phyloP scores from a whole-genome alignment of 2,888 invertebrate genomes.

The Barypeithes pellucidus region DNA sequence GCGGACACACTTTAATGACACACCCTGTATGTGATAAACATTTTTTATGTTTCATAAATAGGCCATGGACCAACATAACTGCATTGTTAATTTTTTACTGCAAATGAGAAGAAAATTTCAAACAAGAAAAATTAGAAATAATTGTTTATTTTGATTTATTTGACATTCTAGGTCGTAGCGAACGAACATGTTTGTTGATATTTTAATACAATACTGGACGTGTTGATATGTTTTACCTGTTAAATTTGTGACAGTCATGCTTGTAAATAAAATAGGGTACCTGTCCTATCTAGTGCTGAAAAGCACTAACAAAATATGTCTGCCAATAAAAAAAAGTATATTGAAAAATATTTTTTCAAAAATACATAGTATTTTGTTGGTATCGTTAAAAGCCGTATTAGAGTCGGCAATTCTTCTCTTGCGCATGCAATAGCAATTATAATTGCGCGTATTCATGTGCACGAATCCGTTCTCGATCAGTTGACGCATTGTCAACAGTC shows the following conservation, averaged over 20 bases:
- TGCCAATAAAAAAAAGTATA: no score
- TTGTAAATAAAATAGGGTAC: neutral
- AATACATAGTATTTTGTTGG: no score
- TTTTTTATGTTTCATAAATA: neutral
- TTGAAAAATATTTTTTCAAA: no score
- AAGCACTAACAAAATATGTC: no score
- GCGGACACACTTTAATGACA: no score
- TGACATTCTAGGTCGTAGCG: slow-evolving; percentile 23
- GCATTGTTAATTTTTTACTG: neutral
- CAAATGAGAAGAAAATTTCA: neutral
- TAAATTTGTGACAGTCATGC: neutral
- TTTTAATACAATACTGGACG: neutral
- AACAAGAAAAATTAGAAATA: slow-evolving; percentile 12
- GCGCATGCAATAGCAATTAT: no score
- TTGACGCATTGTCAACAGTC: no score
- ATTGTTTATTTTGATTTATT: slow-evolving; percentile 32
- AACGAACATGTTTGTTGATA: slow-evolving; percentile 16
- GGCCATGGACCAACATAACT: neutral
- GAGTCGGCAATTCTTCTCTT: no score
- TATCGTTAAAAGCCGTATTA: no score
- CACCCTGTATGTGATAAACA: slow-evolving; percentile 62
- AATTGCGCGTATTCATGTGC: no score
- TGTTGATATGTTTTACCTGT: neutral
- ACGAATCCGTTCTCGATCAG: no score
- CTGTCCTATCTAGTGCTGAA: no score